Evolutionary conservation across 2,797 vertebrate species (phyloP), one percentile per base, ranked within the genome.

Genomic region (Leptoclinus maculatus): DNA sequence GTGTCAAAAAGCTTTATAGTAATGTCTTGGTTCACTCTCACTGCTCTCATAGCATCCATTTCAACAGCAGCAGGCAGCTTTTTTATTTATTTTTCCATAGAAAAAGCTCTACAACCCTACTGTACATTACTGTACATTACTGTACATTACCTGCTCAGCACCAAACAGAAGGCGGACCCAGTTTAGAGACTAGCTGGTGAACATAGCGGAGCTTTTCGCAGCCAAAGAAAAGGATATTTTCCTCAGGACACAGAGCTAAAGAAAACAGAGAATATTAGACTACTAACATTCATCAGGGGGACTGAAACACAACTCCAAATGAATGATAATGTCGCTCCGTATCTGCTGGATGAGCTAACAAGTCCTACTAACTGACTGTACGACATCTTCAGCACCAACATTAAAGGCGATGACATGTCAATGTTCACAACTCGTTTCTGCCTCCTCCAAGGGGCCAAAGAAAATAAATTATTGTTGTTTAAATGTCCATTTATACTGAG

Each of bases 401-500:
- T 39, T 51, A 62, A 53, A 73, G 11, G 32, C 36, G 19, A 43
- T 54, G 5, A 36, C 41, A 45, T 53, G 7, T 56, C 32, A 59
- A 41, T 23, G 13, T 53, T 60, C 4, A 39, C 54, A 54, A 54
- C 29, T 38, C 32, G 29, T 71, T 75, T 73, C 23, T 3, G 7
- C 9, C 39, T 23, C 7, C 17, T 5, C 11, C 3, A 17, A 71
- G 12, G 10, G n/a, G 38, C n/a, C 17, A 38, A 56, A 32, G 41
- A 41, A 54, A 32, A 10, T 13, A 11, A 21, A 4, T 27, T 19
- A 69, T n/a, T 74, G 13, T 27, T 62, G n/a, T 34, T 70, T 69
- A 41, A 77, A 59, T 65, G 36, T 4, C 29, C 17, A 34, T 23
- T 70, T 71, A 59, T 56, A 71, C 27, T 34, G 38, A 38, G 57